Evolutionary conservation across 2,888 invertebrate species (phyloP).

Genomic region (Metalampra italica): DNA sequence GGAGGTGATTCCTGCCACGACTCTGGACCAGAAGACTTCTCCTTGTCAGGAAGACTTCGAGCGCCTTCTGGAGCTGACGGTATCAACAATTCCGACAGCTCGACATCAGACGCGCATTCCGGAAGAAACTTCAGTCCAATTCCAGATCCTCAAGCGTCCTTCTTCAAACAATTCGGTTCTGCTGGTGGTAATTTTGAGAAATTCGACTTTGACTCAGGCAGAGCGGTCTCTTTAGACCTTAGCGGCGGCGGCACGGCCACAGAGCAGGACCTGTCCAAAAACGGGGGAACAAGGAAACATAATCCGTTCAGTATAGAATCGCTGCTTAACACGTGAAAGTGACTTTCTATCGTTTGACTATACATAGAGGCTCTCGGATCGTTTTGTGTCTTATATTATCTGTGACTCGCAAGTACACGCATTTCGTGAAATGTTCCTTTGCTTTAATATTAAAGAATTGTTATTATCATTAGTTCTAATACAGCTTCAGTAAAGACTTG

Average conservation of each 20-base stretch:
- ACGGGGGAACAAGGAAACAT: constrained; percentile 79
- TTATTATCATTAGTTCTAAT: constrained; percentile 55
- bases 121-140: constrained; percentile 67
- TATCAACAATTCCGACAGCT: constrained; percentile 79
- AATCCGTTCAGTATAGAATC: constrained; percentile 96
- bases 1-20: constrained; percentile 87
- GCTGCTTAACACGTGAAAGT: constrained; percentile 84
- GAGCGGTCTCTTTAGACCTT: constrained; percentile 72
- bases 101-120: constrained; percentile 68
- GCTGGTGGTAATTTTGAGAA: constrained; percentile 63
- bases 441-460: constrained; percentile 41
- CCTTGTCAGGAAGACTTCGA: constrained; percentile 76
- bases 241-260: constrained; percentile 60
- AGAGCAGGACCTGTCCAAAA: constrained; percentile 73
- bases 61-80: constrained; percentile 79
- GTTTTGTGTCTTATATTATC: constrained; percentile 25
- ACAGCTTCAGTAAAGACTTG: constrained; percentile 68
- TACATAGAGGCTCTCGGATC: constrained; percentile 57
- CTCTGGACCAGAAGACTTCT: constrained; percentile 81
- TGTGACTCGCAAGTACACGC: constrained; percentile 39
- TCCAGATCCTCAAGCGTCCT: constrained; percentile 67
- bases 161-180: constrained; percentile 64
- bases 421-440: constrained; percentile 58
- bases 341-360: constrained; percentile 41
- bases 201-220: constrained; percentile 71